Percentiles rank a stretch among this genome's conserved stretches.
phyloP scores from a whole-genome alignment of 1,140 invertebrate genomes.

The Pectinophora gossypiella region DNA sequence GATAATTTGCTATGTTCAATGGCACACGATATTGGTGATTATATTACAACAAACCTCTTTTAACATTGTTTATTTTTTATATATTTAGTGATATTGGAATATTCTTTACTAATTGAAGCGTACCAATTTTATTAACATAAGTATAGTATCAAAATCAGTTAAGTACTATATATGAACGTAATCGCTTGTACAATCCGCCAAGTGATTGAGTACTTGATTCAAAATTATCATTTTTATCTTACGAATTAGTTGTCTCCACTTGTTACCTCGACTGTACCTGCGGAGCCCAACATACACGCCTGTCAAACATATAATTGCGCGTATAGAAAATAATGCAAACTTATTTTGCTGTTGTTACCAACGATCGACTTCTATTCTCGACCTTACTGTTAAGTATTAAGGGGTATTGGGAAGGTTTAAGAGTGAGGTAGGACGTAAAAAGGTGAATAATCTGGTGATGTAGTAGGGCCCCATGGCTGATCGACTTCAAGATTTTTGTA shows the following conservation, averaged over 20 bases:
- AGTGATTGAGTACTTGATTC: too few species aligned
- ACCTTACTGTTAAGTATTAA: slow-evolving; percentile 25
- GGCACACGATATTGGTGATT: too few species aligned
- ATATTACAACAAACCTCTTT: too few species aligned
- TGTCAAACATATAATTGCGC: slow-evolving; percentile 73
- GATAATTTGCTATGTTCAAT: too few species aligned
- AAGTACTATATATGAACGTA: too few species aligned
- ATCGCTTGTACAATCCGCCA: too few species aligned
- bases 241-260: slow-evolving; percentile 14
- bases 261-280: slow-evolving; percentile 43
- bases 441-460: slow-evolving; percentile 47
- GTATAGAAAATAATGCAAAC: slow-evolving; percentile 56
- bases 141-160: too few species aligned
- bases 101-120: too few species aligned
- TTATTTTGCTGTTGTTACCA: slow-evolving; percentile 25
- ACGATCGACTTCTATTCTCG: slow-evolving; percentile 12
- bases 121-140: too few species aligned
- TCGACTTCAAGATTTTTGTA: slow-evolving; percentile 61
- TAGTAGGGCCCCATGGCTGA: slow-evolving; percentile 59
- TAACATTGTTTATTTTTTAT: too few species aligned
- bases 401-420: slow-evolving; percentile 6
- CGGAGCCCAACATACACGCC: slow-evolving; percentile 41
- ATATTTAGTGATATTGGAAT: too few species aligned
- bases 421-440: slow-evolving; percentile 12
- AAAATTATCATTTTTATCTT: too few species aligned